These are phyloP conservation scores for Arbacia lixula DNA, from an alignment of 53 echinoderm and acorn worm genomes.

Conservation along the genomic window DNA sequence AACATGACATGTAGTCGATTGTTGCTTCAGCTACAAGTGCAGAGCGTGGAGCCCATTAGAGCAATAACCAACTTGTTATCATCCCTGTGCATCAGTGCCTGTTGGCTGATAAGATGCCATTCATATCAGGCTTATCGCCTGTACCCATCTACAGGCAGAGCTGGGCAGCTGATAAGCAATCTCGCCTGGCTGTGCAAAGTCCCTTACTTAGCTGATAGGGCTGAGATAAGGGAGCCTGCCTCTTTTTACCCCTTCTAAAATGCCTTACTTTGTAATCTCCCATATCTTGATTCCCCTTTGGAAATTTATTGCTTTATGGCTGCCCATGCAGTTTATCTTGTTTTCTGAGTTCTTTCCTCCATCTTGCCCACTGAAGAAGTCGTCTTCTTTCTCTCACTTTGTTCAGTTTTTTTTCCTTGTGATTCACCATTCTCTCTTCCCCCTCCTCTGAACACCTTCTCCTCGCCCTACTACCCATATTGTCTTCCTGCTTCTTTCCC, in stretches of 20 bases:
- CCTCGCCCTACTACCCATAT: slow-evolving; percentile 6
- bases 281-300: slow-evolving; percentile 45
- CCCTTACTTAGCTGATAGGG: slow-evolving; percentile 53
- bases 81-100: slow-evolving; percentile 48
- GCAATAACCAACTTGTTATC: slow-evolving; percentile 54
- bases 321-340: slow-evolving; percentile 15
- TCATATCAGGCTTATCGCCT: slow-evolving; percentile 46
- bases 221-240: slow-evolving; percentile 27
- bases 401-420: too few relatives aligned
- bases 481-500: too few relatives aligned
- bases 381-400: too few relatives aligned
- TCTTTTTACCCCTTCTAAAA: slow-evolving; percentile 41
- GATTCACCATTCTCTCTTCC: background rate
- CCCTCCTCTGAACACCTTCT: slow-evolving; percentile 8
- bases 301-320: slow-evolving; percentile 59
- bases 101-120: slow-evolving; percentile 57
- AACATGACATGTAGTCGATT: too few relatives aligned
- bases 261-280: slow-evolving; percentile 60
- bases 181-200: slow-evolving; percentile 59
- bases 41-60: slow-evolving; percentile 44
- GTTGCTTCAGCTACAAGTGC: background rate
- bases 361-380: too few relatives aligned
- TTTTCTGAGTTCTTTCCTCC: background rate
- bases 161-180: slow-evolving; percentile 59
- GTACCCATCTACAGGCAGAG: slow-evolving; percentile 52